Evolutionary conservation across 1,140 invertebrate species (phyloP).

Genomic region (Calephelis virginiensis): DNA sequence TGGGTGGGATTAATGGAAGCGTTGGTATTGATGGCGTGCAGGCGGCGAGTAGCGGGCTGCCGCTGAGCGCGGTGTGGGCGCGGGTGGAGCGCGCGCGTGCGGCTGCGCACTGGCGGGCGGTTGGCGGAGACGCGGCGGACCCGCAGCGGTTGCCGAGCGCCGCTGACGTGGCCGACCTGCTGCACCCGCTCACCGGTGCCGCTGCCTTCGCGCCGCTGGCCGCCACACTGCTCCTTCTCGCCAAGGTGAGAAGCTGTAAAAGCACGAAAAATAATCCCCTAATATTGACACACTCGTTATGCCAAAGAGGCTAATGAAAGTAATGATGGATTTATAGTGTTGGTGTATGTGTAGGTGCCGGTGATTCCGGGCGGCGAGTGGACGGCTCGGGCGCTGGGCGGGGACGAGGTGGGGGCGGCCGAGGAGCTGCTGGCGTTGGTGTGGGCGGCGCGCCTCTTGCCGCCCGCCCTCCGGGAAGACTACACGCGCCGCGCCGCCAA

Average conservation of each 20-base stretch:
- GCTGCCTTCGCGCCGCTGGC: conserved; percentile 27
- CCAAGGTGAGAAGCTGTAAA: conserved; percentile 9
- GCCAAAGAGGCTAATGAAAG: too few relatives aligned
- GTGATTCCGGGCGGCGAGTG: conserved; percentile 27
- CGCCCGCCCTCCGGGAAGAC: conserved; percentile 28
- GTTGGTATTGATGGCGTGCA: conserved; percentile 1
- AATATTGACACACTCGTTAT: too few relatives aligned
- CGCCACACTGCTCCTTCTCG: conserved; percentile 23
- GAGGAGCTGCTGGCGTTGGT: conserved; percentile 20
- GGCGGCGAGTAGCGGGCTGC: conserved; percentile 45
- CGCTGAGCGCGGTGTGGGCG: conserved; percentile 51
- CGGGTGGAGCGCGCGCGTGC: conserved; percentile 50
- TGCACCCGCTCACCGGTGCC: conserved; percentile 17
- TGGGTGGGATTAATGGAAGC: too few relatives aligned
- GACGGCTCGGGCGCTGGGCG: conserved; percentile 23
- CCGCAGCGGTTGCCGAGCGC: conserved; percentile 39
- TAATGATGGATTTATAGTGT: too few relatives aligned
- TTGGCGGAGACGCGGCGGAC: conserved; percentile 29
- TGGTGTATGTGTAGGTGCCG: conserved; percentile 27
- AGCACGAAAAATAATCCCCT: too few relatives aligned
- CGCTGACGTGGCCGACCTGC: conserved; percentile 29
- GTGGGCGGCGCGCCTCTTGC: conserved; percentile 27
- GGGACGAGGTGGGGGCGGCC: conserved; percentile 33
- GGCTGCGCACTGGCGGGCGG: conserved; percentile 40
- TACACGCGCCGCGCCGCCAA: conserved; percentile 24